Conservation (phyloP, 2,113 vertebrate genomes). For the Danionella cerebrum region DNA sequence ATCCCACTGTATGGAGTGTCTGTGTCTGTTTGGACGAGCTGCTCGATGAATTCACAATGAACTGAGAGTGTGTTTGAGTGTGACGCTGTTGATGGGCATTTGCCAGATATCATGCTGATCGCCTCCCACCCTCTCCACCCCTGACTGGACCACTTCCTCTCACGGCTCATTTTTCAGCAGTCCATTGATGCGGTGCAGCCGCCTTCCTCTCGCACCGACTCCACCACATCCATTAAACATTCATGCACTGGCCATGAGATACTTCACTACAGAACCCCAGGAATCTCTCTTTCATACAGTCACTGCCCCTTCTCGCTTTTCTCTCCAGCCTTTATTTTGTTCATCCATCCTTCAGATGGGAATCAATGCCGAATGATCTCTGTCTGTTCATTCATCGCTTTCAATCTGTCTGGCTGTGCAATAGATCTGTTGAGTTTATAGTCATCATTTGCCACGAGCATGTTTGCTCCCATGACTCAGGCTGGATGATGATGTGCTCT, state of each 20-base stretch:
- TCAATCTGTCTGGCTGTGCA: neutral
- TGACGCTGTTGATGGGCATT: neutral
- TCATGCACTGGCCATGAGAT: constrained; percentile 59
- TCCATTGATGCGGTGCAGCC: constrained; percentile 55
- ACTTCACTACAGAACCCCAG: constrained; percentile 42
- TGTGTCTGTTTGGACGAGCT: neutral
- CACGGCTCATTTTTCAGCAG: constrained; percentile 60
- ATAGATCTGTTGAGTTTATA: constrained; percentile 31
- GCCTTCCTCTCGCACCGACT: constrained; percentile 52
- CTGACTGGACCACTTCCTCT: constrained; percentile 50
- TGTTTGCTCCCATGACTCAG: neutral
- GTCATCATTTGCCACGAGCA: neutral
- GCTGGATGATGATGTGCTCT: neutral
- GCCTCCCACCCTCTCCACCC: constrained; percentile 16
- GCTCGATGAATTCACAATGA: neutral
- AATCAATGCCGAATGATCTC: constrained; percentile 17
- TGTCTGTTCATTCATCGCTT: constrained; percentile 9
- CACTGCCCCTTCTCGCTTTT: neutral
- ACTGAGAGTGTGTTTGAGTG: neutral
- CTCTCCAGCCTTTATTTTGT: neutral
- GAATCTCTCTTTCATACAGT: constrained; percentile 30
- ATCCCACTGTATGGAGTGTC: neutral
- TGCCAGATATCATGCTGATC: constrained; percentile 2
- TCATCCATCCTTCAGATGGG: neutral
- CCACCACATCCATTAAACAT: constrained; percentile 63